These are phyloP conservation scores for Nipponacmea schrenckii DNA, from an alignment of 2,888 invertebrate species.

Conservation along the genomic window DNA sequence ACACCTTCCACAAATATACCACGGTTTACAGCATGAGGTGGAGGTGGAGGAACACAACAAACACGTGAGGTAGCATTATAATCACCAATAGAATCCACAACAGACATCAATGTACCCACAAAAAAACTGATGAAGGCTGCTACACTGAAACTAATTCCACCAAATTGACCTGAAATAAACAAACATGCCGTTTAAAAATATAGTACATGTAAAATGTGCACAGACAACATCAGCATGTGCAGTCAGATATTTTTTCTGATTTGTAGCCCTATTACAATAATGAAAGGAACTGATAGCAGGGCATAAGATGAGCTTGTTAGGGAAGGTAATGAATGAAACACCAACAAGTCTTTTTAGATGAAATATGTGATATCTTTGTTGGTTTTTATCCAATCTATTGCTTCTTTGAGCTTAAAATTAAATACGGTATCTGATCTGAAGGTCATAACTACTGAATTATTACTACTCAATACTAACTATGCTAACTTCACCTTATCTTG, in stretches of 20 bases:
- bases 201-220: not conserved
- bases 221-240: not conserved
- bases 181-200: not conserved
- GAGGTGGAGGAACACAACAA: constrained; percentile 80
- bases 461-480: too few relatives aligned
- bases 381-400: too few relatives aligned
- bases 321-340: too few relatives aligned
- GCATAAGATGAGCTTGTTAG: too few relatives aligned
- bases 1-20: constrained; percentile 77
- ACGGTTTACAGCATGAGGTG: constrained; percentile 85
- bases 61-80: constrained; percentile 83
- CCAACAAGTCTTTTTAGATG: too few relatives aligned
- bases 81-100: constrained; percentile 76
- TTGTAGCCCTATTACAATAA: not conserved
- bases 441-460: too few relatives aligned
- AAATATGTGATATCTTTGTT: too few relatives aligned
- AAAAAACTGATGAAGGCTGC: constrained; percentile 41
- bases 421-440: too few relatives aligned
- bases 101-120: constrained; percentile 40
- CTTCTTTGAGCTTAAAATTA: too few relatives aligned
- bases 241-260: too few relatives aligned
- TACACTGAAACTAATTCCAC: constrained; percentile 33
- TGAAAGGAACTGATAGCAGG: too few relatives aligned
- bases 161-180: constrained; percentile 41
- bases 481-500: too few relatives aligned